Conservation (phyloP, 2,888 invertebrate species). For the Caenorhabditis parvicauda region DNA sequence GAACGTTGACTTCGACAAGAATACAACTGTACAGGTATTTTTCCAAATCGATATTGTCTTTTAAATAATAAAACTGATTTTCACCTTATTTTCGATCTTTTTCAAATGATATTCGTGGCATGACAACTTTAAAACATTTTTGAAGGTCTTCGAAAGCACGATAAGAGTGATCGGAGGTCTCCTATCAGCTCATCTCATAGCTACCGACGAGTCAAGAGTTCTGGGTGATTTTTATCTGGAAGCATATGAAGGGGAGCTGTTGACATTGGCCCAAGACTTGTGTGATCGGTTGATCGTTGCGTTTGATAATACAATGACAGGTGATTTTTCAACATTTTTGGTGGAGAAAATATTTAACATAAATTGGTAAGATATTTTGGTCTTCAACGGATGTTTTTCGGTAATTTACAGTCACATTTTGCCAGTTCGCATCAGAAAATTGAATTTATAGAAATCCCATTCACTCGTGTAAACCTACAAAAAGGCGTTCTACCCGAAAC, state of each 20-base stretch:
- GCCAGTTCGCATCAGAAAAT: too few species aligned
- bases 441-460: constrained; percentile 49
- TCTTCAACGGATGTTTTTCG: neutral
- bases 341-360: too few species aligned
- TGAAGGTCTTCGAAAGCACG: neutral
- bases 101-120: neutral
- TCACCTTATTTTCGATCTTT: constrained; percentile 64
- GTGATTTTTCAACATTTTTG: constrained; percentile 43
- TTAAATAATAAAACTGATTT: too few species aligned
- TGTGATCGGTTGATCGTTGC: constrained; percentile 70
- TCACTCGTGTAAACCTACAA: constrained; percentile 68
- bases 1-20: constrained; percentile 70
- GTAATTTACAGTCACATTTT: neutral
- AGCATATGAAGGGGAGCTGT: constrained; percentile 66
- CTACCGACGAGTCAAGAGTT: constrained; percentile 68
- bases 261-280: constrained; percentile 70
- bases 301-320: constrained; percentile 70
- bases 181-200: constrained; percentile 71
- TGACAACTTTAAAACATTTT: neutral
- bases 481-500: constrained; percentile 67
- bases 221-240: constrained; percentile 65
- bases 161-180: constrained; percentile 69
- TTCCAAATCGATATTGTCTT: too few species aligned
- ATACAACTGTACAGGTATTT: constrained; percentile 71
- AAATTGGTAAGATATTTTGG: neutral